Base-by-base conservation (phyloP, 1,140 invertebrate genomes). In the Drosophila tani region DNA sequence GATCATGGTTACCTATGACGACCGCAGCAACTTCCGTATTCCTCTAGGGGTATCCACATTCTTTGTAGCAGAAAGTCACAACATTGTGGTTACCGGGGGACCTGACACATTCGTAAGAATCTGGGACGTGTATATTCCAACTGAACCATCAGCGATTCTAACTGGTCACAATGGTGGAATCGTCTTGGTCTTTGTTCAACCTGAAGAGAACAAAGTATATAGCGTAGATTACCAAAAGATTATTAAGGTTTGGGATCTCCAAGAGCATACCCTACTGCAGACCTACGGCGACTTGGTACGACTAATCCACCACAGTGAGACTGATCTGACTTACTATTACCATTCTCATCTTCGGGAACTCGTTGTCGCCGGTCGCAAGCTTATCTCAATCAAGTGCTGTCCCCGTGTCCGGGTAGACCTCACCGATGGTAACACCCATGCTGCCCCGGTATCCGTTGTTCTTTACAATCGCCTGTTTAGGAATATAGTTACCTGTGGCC, bases 71-170 rank as follows among this genome's bases (percentile, higher is more conserved):
- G 94, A 94, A 91, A 94, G 93, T 15, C 93, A 91, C 45, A 94
- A 95, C 55, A 93, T 95, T 46, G 77, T 96, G 35, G 95, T 94
- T 50, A 96, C 96, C 5, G 97, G 96, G 7, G 95, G 96, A 46
- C 94, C 95, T 1, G 96, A 97, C 91, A 95, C 95, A 80, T 86
- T 94, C 46, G 94, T 97, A 2, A 94, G 96, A 12, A 86, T 97
- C 19, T 97, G 96, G 96, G 96, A 96, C 91, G 94, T 96, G 1
- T 97, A 96, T 91, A 94, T 96, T 17, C 94, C 96, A 3, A 91
- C 92, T 24, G 95, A 95, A 79, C 93, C 95, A 2, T 95, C 93
- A 40, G 94, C 93, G 4, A 92, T 95, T 8, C 93, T 97, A 7
- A 92, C 93, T 17, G 96, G 96, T 11, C 96, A 97, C 92, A 95